A percentile compares a stretch with the other conserved stretches of the same genome.
Evolutionary conservation across 2,888 invertebrate species (phyloP).

Genomic region (Yponomeuta sedellus): DNA sequence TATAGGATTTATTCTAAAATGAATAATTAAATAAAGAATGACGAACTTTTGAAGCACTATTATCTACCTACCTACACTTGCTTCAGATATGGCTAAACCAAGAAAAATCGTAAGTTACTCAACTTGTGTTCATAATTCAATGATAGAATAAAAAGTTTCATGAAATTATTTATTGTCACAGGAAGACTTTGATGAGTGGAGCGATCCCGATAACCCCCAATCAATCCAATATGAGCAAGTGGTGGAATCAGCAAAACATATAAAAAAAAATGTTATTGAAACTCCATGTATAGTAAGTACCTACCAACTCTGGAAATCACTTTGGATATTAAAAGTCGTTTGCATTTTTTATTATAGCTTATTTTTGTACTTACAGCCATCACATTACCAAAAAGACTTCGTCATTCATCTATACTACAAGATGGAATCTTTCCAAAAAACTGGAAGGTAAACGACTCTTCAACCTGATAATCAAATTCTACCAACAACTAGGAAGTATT

Average conservation of each 20-base stretch:
- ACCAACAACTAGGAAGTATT: neutral
- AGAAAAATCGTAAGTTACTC: neutral
- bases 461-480: neutral
- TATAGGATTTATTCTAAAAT: no score
- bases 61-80: no score
- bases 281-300: conserved; percentile 50
- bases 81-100: neutral
- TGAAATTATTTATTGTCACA: conserved; percentile 24
- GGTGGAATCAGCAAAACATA: conserved; percentile 36
- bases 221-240: conserved; percentile 44
- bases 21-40: no score
- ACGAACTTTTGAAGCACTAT: no score
- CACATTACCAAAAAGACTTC: conserved; percentile 45
- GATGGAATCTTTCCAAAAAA: conserved; percentile 41
- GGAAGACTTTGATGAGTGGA: conserved; percentile 61
- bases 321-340: no score
- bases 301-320: no score
- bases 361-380: conserved; percentile 36
- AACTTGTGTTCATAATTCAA: neutral
- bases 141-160: no score
- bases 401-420: conserved; percentile 44
- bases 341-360: no score
- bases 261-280: conserved; percentile 33
- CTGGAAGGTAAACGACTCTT: conserved; percentile 39
- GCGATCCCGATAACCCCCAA: conserved; percentile 58